phyloP scores from a whole-genome alignment of 2,113 vertebrate genomes.

The Oxyura jamaicensis region DNA sequence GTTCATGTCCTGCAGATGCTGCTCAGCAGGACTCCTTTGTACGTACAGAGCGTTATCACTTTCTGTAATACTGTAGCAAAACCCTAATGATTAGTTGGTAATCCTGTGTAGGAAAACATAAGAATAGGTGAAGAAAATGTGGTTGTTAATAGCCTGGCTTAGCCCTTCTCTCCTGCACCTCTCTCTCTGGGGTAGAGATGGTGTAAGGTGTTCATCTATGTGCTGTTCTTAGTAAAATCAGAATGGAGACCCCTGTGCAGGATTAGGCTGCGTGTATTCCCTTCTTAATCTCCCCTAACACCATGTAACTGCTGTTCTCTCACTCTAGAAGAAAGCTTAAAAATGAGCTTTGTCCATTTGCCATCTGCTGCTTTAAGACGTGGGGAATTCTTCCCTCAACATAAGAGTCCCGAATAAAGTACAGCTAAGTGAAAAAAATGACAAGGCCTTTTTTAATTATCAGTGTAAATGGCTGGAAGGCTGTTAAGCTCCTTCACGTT shows the following conservation, averaged over 20 bases:
- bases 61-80: background rate
- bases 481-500: background rate
- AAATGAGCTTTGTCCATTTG: background rate
- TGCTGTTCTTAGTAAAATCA: background rate
- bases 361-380: background rate
- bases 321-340: background rate
- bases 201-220: background rate
- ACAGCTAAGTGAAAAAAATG: background rate
- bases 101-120: background rate
- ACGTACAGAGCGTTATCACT: background rate
- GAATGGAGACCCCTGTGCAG: background rate
- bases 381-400: background rate
- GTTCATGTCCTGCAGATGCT: background rate
- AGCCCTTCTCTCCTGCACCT: background rate
- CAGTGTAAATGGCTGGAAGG: background rate
- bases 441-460: background rate
- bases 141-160: background rate
- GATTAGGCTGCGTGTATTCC: background rate
- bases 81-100: background rate
- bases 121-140: background rate
- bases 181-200: background rate
- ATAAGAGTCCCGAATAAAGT: background rate
- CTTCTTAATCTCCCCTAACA: background rate
- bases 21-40: background rate
- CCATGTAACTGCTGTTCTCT: background rate